These are phyloP conservation scores for Hippocampus kuda DNA, from an alignment of 2,797 vertebrate species.

Conservation along the genomic window DNA sequence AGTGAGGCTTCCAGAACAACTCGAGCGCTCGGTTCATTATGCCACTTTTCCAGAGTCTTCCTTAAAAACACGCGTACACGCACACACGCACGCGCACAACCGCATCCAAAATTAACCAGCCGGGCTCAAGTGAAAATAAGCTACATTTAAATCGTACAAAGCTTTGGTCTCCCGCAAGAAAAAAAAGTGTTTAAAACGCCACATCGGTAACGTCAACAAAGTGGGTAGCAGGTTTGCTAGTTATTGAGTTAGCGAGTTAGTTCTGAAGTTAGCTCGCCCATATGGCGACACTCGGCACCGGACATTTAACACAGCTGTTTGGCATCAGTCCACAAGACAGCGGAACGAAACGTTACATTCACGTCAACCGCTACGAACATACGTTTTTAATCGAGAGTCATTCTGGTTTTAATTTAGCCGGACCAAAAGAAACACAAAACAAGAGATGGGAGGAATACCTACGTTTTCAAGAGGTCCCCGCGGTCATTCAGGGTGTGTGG, in stretches of 20 bases:
- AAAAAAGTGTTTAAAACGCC: background rate
- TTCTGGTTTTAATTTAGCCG: background rate
- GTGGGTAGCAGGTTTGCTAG: background rate
- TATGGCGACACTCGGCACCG: background rate
- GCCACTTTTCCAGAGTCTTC: conserved; percentile 33
- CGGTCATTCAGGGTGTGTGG: conserved; percentile 27
- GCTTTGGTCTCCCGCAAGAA: background rate
- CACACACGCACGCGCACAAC: background rate
- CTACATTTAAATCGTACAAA: background rate
- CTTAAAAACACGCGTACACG: conserved; percentile 15
- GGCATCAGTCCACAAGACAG: background rate
- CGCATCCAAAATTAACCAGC: background rate
- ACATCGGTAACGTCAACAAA: background rate
- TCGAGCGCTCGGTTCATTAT: conserved; percentile 28
- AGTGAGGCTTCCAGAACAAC: conserved; percentile 54
- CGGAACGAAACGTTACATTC: background rate
- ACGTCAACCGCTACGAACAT: background rate
- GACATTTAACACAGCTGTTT: background rate
- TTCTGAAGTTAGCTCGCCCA: background rate
- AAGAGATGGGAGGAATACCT: conserved; percentile 31
- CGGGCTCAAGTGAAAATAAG: background rate
- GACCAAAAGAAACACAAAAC: background rate
- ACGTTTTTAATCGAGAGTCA: background rate
- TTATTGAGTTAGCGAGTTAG: background rate
- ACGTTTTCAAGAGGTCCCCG: conserved; percentile 40